These are phyloP conservation scores for Spinibarbus caldwelli DNA, from an alignment of 2,797 vertebrate genomes.

Conservation along the genomic window DNA sequence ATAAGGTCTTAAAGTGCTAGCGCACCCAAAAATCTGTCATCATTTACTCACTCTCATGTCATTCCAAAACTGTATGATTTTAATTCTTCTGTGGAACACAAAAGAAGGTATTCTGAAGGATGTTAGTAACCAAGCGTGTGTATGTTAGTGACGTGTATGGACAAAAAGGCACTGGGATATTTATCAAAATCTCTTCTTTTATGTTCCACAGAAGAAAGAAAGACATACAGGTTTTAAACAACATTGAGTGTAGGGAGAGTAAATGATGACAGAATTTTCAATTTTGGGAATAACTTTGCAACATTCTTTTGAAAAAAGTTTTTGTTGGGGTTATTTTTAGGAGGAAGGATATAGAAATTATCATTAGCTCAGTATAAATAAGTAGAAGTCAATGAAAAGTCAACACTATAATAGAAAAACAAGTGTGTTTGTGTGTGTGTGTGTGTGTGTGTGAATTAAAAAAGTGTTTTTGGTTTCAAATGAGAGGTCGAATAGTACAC, in stretches of 20 bases:
- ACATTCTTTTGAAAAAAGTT: neutral
- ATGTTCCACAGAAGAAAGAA: neutral
- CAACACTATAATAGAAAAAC: neutral
- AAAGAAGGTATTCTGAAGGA: neutral
- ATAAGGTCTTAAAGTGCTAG: neutral
- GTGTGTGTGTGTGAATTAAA: neutral
- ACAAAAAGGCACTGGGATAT: neutral
- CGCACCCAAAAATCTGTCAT: neutral
- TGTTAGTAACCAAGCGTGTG: neutral
- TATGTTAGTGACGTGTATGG: no score
- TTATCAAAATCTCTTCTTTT: neutral
- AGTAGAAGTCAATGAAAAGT: constrained; percentile 3
- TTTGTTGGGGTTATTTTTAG: neutral
- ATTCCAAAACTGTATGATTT: neutral
- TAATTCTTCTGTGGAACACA: neutral
- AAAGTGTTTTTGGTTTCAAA: neutral
- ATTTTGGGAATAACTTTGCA: neutral
- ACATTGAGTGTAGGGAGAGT: no score
- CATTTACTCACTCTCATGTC: neutral
- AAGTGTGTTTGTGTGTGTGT: neutral
- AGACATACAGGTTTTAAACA: neutral
- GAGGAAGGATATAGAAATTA: neutral
- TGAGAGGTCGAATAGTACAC: neutral
- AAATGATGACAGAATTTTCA: neutral
- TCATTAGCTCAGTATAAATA: neutral